phyloP scores from a whole-genome alignment of 2,113 vertebrate species.

The Macaca fascicularis region T2T-MFA8v1.1 NC_088386.1:56870001-56870500 shows the following conservation, averaged over 20 bases:
- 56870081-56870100: slow-evolving; percentile 34
- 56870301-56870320: slow-evolving; percentile 2
- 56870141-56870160: slow-evolving; percentile 40
- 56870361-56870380: background rate
- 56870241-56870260: background rate
- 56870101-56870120: slow-evolving; percentile 18
- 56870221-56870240: slow-evolving; percentile 26
- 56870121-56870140: background rate
- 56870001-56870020: slow-evolving; percentile 4
- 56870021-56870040: slow-evolving; percentile 45
- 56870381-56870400: background rate
- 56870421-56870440: background rate
- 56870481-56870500: no score
- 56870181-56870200: slow-evolving; percentile 27
- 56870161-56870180: slow-evolving; percentile 27
- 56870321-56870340: slow-evolving; percentile 27
- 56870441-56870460: no score
- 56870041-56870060: slow-evolving; percentile 33
- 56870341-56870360: background rate
- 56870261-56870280: background rate
- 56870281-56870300: slow-evolving; percentile 30
- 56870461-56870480: no score
- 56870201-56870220: background rate
- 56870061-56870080: slow-evolving; percentile 42
- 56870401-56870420: background rate